A percentile compares a stretch with the other conserved stretches of the same genome.
Evolutionary conservation across 2,888 invertebrate species (phyloP).

Genomic region (Dinocampus coccinellae): DNA sequence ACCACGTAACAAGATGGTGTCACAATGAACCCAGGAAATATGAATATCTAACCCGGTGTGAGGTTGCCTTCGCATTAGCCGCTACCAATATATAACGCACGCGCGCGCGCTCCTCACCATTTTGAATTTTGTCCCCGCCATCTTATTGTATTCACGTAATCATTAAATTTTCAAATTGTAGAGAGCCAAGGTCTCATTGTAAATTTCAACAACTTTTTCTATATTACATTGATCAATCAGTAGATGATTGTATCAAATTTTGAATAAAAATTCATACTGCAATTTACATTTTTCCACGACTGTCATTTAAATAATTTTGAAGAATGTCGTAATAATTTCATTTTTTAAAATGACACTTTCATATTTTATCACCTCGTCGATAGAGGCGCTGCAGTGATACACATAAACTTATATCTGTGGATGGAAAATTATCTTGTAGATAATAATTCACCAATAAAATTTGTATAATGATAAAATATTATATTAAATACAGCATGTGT

Average conservation of each 20-base stretch:
- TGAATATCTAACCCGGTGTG: not conserved
- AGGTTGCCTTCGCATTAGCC: not conserved
- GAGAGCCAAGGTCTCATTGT: too few species aligned
- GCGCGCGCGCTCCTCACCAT: too few species aligned
- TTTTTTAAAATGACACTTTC: not conserved
- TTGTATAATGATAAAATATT: not conserved
- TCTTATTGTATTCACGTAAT: too few species aligned
- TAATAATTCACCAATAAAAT: not conserved
- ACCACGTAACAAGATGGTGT: constrained; percentile 37
- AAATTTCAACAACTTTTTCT: too few species aligned
- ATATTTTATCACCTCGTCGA: not conserved
- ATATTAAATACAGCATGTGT: not conserved
- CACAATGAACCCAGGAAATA: not conserved
- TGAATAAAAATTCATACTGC: too few species aligned
- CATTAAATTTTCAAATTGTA: too few species aligned
- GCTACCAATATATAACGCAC: too few species aligned
- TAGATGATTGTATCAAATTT: too few species aligned
- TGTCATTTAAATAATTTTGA: not conserved
- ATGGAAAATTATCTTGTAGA: not conserved
- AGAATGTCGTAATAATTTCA: not conserved
- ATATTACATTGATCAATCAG: too few species aligned
- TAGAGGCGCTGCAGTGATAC: not conserved
- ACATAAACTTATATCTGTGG: too few species aligned
- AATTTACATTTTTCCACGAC: too few species aligned
- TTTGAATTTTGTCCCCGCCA: too few species aligned